phyloP scores from a whole-genome alignment of 2,888 invertebrate genomes.

The Timema cristinae region DNA sequence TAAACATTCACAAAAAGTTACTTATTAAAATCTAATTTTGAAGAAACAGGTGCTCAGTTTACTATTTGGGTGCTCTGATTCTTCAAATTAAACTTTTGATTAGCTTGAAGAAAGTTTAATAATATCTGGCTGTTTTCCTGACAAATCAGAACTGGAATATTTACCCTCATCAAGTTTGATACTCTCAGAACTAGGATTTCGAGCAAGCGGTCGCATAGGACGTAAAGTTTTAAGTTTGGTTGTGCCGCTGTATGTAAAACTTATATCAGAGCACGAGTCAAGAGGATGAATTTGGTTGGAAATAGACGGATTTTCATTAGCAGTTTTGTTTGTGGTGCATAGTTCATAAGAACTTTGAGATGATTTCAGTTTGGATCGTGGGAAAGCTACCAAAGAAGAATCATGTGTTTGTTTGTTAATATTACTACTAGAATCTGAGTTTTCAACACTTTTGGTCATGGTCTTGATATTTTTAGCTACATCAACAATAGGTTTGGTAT shows the following conservation, averaged over 20 bases:
- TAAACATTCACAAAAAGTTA: too few relatives aligned
- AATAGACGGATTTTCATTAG: neutral
- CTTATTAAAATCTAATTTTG: too few relatives aligned
- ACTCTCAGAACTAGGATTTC: too few relatives aligned
- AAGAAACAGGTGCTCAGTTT: too few relatives aligned
- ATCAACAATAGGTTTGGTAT: too few relatives aligned
- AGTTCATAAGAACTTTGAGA: slow-evolving; percentile 37
- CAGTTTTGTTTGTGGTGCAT: neutral
- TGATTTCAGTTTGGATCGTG: slow-evolving; percentile 31
- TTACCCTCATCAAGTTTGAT: too few relatives aligned
- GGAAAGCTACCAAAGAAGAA: slow-evolving; percentile 16
- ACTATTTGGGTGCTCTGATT: too few relatives aligned
- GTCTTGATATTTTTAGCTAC: too few relatives aligned
- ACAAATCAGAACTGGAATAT: too few relatives aligned
- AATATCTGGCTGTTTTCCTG: too few relatives aligned
- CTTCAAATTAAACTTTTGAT: too few relatives aligned
- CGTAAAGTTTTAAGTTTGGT: slow-evolving; percentile 73
- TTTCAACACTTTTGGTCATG: slow-evolving; percentile 21
- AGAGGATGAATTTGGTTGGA: slow-evolving; percentile 57
- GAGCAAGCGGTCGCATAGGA: slow-evolving; percentile 41
- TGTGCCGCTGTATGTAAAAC: slow-evolving; percentile 75
- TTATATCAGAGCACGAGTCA: slow-evolving; percentile 69
- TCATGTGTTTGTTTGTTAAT: slow-evolving; percentile 4
- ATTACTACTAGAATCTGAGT: slow-evolving; percentile 21
- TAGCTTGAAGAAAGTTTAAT: too few relatives aligned